Percentiles rank a stretch among this genome's conserved stretches.
These are phyloP conservation scores for Thamnophis sirtalis DNA, from an alignment of 2,113 vertebrate genomes.

Conservation along the genomic window DNA sequence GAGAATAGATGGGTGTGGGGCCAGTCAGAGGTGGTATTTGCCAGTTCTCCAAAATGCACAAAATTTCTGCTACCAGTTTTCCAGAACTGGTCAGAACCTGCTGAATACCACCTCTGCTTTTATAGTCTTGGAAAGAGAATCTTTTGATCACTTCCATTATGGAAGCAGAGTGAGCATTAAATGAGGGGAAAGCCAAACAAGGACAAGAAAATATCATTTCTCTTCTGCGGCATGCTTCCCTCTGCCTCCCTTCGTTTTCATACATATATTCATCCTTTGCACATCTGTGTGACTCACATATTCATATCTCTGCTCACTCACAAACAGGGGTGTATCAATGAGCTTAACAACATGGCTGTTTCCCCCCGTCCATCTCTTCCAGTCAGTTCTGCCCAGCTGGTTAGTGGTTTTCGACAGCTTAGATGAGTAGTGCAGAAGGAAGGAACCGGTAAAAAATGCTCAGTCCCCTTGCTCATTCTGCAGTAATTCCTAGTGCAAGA, in stretches of 20 bases:
- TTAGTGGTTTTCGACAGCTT: neutral
- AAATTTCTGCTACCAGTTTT: too few relatives aligned
- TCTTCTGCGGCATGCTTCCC: too few relatives aligned
- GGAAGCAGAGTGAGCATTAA: neutral
- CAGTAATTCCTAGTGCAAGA: neutral
- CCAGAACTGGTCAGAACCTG: too few relatives aligned
- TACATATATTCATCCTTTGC: neutral
- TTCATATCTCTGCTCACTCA: neutral
- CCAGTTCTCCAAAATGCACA: too few relatives aligned
- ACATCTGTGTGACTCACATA: neutral
- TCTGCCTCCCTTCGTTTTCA: neutral
- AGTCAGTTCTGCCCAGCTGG: neutral
- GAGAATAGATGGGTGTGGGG: too few relatives aligned
- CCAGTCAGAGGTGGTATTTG: too few relatives aligned
- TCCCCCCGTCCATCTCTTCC: neutral
- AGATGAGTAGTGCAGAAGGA: neutral
- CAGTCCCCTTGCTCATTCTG: neutral
- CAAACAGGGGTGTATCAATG: neutral
- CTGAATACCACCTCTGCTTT: too few relatives aligned
- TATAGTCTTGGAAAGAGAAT: neutral
- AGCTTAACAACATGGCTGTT: neutral
- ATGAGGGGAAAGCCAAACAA: neutral
- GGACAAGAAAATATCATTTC: neutral
- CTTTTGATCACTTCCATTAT: neutral
- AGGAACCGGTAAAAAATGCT: neutral